These are phyloP conservation scores for Pollenia amentaria DNA, from an alignment of 2,888 invertebrate genomes.

Conservation along the genomic window DNA sequence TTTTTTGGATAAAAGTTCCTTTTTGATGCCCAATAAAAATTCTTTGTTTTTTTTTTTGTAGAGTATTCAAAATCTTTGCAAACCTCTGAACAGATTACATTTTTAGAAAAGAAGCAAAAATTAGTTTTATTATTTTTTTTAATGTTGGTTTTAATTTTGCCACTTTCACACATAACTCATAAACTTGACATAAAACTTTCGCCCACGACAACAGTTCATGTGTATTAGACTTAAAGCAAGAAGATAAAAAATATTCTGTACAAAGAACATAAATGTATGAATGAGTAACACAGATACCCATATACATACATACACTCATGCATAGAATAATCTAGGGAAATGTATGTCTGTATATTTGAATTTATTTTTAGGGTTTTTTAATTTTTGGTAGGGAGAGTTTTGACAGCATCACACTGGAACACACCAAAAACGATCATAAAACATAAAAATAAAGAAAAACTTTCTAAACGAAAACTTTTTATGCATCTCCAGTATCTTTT, in stretches of 20 bases:
- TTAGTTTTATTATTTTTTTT: constrained; percentile 7
- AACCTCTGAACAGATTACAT: neutral
- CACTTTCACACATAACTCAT: constrained; percentile 83
- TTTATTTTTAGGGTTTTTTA: constrained; percentile 21
- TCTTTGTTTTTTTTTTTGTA: neutral
- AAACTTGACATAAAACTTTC: constrained; percentile 82
- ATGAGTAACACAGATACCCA: neutral
- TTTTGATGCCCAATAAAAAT: too few relatives aligned
- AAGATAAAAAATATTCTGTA: constrained; percentile 13
- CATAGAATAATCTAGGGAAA: neutral
- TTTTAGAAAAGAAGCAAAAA: neutral
- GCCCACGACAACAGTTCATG: constrained; percentile 76
- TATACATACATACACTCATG: constrained; percentile 3
- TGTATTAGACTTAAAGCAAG: constrained; percentile 74
- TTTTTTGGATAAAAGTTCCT: too few relatives aligned
- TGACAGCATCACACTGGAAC: constrained; percentile 48
- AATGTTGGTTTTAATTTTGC: constrained; percentile 76
- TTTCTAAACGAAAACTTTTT: constrained; percentile 68
- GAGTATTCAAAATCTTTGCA: neutral
- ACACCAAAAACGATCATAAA: constrained; percentile 54
- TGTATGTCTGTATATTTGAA: neutral
- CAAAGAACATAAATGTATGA: constrained; percentile 4
- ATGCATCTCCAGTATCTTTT: constrained; percentile 62
- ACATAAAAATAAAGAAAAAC: constrained; percentile 47
- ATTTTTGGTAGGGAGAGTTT: constrained; percentile 57